Evolutionary conservation across 2,797 vertebrate genomes (phyloP), one percentile per base, ranked within the genome.

Genomic region (Typhlichthys eigenmanni): DNA sequence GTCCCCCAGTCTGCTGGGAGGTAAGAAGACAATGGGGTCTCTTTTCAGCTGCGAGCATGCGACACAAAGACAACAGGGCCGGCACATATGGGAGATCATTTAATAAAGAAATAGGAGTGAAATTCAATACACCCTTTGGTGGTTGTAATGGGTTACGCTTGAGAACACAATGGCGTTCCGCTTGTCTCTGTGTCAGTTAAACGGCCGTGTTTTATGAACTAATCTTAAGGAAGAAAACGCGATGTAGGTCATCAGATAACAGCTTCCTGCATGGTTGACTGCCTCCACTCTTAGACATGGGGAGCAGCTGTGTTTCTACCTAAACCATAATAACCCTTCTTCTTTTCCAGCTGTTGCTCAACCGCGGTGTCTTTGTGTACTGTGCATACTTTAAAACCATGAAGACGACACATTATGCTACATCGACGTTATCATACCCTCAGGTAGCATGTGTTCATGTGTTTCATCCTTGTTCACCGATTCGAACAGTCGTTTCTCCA

Each of bases 1-100:
- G 66, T 96, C 96, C 48, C 94, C 97, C 73, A 95, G 93, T 87
- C 87, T 97, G 86, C 94, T 98, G 60, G 95, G 94, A 94, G 96
- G 96, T 97, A 95, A 91, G 92, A 63, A 24, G 14, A 7, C 10
- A 58, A 9, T 47, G 13, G 14, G 16, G 13, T 12, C 34, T 8
- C 5, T 7, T 13, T 46, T 45, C n/a, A 46, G 45, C 38, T 17
- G 34, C 24, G 24, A 24, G 2, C 24, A 24, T 24, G 24, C 34
- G n/a, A 9, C 14, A 19, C n/a, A 19, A 9, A 19, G 14, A 14
- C 12, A 13, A 47, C 4, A 38, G 34, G 34, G 34, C 34, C 34
- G 34, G 34, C 24, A 24, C 6, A 38, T 5, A 38, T 38, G 5
- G 34, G 5, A 8, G 34, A 0, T 38, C 1, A 38, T 38, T 38